Evolutionary conservation across 2,797 vertebrate species (phyloP), one percentile per base, ranked within the genome.

Genomic region (Protonibea diacanthus): DNA sequence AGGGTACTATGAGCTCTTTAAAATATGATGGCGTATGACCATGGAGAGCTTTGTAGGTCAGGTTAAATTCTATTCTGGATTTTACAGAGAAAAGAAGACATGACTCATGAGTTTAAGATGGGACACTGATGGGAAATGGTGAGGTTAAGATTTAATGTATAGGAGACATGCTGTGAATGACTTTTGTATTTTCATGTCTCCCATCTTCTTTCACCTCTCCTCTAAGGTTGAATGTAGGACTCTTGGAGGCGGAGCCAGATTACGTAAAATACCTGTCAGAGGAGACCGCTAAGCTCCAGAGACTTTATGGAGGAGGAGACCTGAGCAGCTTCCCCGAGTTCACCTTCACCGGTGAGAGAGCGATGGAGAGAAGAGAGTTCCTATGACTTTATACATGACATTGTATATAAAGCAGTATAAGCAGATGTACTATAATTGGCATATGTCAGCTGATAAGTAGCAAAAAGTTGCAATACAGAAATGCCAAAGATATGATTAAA

Each of bases 271-370:
- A 21, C 33, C 74, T 90, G 18, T 82, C 74, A 15, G 80, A 87
- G 77, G 85, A 87, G 71, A 75, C 29, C 0, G 57, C 53, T 0
- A 86, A 88, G 60, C 88, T 90, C 59, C 84, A 81, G 79, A 86
- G 73, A 61, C 80, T 81, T 27, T 59, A 86, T 48, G 86, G 86
- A 68, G 82, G 78, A 70, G 87, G 87, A 85, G 81, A 89, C 63
- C 83, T 89, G 63, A 76, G 42, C 64, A 81, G 60, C 70, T 86
- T 89, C 79, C 86, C 82, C 47, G 51, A 85, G 72, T 85, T 88
- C 73, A 83, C 69, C 84, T 88, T 90, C 60, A 73, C 21, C 0
- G 81, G 88, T 85, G 70, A 83, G 84, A 76, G 33, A 64, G 3
- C 29, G 8, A 20, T 4, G 8, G n/a, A 60, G 66, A 18, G 21